Evolutionary conservation across 2,888 invertebrate species (phyloP).

Genomic region (Noctua pronuba): DNA sequence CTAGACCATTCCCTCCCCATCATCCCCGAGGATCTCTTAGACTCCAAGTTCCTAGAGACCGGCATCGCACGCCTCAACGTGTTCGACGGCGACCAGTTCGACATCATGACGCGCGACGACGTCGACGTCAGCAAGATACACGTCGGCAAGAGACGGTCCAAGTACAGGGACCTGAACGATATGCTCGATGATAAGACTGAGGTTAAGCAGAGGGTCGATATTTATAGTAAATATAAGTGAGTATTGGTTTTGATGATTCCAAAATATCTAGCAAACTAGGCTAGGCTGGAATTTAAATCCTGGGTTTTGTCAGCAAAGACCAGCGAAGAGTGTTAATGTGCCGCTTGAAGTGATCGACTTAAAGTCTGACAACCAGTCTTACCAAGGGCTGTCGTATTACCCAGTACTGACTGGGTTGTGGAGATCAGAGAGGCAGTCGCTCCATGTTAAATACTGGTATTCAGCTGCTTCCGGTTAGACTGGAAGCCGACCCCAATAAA

Average conservation of each 20-base stretch:
- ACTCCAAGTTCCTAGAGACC: constrained; percentile 88
- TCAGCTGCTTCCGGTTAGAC: too few relatives aligned
- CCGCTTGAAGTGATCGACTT: too few relatives aligned
- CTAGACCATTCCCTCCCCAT: constrained; percentile 90
- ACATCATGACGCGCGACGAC: constrained; percentile 92
- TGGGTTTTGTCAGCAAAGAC: not conserved
- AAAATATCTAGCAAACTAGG: not conserved
- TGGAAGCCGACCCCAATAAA: too few relatives aligned
- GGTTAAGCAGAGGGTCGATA: constrained; percentile 87
- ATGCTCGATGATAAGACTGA: constrained; percentile 93
- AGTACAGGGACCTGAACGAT: constrained; percentile 90
- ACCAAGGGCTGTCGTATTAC: too few relatives aligned
- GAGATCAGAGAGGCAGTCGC: too few relatives aligned
- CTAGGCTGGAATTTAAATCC: too few relatives aligned
- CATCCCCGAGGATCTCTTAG: constrained; percentile 92
- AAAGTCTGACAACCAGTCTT: too few relatives aligned
- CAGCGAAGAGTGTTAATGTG: not conserved
- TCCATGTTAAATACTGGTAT: too few relatives aligned
- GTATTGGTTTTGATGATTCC: constrained; percentile 62
- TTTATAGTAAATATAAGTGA: constrained; percentile 91
- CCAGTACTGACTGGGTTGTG: too few relatives aligned
- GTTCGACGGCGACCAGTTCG: constrained; percentile 94
- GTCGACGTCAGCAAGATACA: constrained; percentile 87
- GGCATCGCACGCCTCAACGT: constrained; percentile 92
- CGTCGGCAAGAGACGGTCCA: constrained; percentile 91